Conservation (phyloP, 2,113 vertebrate genomes). For the Micronycteris hirsuta region DNA sequence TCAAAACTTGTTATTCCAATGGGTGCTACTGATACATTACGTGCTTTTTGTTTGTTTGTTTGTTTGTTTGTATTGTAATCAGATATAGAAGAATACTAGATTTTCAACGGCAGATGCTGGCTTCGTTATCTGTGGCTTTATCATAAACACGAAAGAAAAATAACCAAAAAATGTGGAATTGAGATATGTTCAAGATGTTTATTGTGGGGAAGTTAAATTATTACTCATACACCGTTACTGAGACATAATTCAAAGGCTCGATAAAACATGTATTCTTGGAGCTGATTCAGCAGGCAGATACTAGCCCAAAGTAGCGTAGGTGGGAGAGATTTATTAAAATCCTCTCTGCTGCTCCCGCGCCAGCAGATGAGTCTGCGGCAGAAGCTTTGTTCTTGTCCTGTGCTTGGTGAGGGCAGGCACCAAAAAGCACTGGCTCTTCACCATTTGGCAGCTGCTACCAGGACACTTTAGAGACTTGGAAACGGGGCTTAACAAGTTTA, state of each 20-base stretch:
- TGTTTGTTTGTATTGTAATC: neutral
- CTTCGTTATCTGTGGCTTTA: neutral
- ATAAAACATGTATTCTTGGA: neutral
- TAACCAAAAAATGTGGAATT: neutral
- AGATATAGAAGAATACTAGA: neutral
- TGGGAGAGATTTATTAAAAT: neutral
- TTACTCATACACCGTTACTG: neutral
- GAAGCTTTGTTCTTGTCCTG: neutral
- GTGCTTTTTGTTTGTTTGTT: too few relatives aligned
- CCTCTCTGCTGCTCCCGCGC: neutral
- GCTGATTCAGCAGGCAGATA: neutral
- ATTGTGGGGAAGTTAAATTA: neutral
- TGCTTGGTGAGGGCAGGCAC: neutral
- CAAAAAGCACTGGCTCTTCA: neutral
- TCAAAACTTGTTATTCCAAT: neutral
- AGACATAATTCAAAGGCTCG: neutral
- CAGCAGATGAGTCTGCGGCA: neutral
- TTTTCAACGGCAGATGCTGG: neutral
- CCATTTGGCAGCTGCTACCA: neutral
- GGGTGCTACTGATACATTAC: neutral
- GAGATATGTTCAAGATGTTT: neutral
- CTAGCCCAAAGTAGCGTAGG: neutral
- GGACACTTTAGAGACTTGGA: neutral
- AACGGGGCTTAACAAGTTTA: neutral
- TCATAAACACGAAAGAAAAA: neutral